These are phyloP conservation scores for Ellobium chinense DNA, from an alignment of 2,888 invertebrate genomes.

Conservation along the genomic window DNA sequence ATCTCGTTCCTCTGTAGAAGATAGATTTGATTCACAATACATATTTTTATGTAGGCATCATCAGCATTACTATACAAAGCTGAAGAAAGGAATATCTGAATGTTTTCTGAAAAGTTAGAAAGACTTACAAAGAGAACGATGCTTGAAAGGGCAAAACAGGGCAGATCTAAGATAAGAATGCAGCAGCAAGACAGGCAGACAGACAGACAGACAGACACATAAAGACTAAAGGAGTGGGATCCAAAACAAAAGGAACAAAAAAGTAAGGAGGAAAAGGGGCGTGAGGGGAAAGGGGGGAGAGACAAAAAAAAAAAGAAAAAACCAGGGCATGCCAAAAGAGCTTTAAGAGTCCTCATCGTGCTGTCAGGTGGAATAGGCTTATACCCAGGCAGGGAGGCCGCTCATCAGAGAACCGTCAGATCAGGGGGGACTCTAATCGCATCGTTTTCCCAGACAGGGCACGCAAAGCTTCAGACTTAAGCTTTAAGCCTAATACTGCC, in stretches of 20 bases:
- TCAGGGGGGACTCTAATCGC: conserved; percentile 29
- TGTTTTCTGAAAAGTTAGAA: no score
- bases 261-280: background rate
- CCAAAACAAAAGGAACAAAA: background rate
- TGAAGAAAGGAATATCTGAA: no score
- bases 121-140: no score
- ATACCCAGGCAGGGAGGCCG: conserved; percentile 20
- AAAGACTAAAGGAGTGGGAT: no score
- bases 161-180: no score
- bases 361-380: conserved; percentile 41
- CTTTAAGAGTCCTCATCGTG: conserved; percentile 5
- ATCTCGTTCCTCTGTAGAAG: no score
- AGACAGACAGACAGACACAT: background rate
- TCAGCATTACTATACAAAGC: no score
- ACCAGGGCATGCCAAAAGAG: conserved; percentile 28
- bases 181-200: background rate
- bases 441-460: conserved; percentile 16
- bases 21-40: no score
- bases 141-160: no score
- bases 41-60: no score
- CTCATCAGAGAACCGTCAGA: conserved; percentile 18
- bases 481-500: conserved; percentile 31
- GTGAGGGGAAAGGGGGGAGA: background rate
- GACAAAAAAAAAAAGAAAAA: background rate
- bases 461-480: conserved; percentile 34